Conservation (phyloP, 2,797 vertebrate species). For the Sphaeramia orbicularis region DNA sequence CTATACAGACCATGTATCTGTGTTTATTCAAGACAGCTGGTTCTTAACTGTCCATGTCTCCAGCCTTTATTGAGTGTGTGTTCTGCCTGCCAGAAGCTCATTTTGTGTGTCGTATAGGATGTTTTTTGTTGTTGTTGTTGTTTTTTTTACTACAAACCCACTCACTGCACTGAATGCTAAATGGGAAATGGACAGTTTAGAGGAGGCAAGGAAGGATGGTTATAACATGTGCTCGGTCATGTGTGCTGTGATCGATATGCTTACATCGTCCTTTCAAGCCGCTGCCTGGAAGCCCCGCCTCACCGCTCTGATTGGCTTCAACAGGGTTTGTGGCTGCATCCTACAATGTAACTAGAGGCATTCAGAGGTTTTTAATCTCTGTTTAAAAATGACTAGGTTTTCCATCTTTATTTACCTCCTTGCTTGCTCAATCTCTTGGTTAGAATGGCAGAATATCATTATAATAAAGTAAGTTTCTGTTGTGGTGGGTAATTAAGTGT, state of each 20-base stretch:
- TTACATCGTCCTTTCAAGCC: conserved; percentile 71
- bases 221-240: conserved; percentile 76
- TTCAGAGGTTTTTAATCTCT: conserved; percentile 40
- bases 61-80: conserved; percentile 8
- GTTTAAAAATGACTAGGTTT: conserved; percentile 49
- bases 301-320: conserved; percentile 55
- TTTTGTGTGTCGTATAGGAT: conserved; percentile 11
- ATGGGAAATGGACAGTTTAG: conserved; percentile 41
- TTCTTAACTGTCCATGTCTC: conserved; percentile 34
- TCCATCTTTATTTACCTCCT: conserved; percentile 36
- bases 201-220: conserved; percentile 48
- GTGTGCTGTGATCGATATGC: conserved; percentile 73
- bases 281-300: conserved; percentile 65
- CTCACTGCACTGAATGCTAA: conserved; percentile 35
- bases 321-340: conserved; percentile 54
- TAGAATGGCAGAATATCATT: conserved; percentile 63
- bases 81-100: not conserved
- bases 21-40: conserved; percentile 23
- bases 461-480: conserved; percentile 76
- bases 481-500: conserved; percentile 80
- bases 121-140: conserved; percentile 5
- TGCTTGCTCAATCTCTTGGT: conserved; percentile 58
- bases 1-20: conserved; percentile 24
- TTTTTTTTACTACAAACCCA: conserved; percentile 2
- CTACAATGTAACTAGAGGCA: conserved; percentile 41